A percentile compares a stretch with the other conserved stretches of the same genome.
Evolutionary conservation across 2,888 invertebrate species (phyloP).

Genomic region (Dolomedes plantarius): DNA sequence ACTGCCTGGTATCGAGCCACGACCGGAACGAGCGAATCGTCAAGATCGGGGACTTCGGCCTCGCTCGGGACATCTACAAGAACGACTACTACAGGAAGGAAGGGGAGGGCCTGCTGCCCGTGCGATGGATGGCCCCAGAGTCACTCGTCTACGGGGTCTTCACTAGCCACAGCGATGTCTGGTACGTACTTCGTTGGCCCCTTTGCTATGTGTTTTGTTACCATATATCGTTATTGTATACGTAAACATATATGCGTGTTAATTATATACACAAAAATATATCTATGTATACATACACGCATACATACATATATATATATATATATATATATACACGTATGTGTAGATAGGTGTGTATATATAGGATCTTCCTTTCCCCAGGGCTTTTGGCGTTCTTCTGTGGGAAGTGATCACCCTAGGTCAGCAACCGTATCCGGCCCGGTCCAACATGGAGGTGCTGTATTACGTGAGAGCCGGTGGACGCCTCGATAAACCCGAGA

Average conservation of each 20-base stretch:
- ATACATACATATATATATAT: no score
- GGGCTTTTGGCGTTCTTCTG: constrained; percentile 83
- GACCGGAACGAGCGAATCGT: constrained; percentile 82
- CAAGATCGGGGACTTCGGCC: constrained; percentile 98
- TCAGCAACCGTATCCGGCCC: constrained; percentile 96
- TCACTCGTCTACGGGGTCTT: constrained; percentile 96
- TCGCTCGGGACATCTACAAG: constrained; percentile 97
- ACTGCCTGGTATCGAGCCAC: constrained; percentile 86
- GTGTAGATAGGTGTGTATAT: no score
- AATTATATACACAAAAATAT: no score
- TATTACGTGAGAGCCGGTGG: constrained; percentile 93
- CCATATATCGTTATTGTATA: no score
- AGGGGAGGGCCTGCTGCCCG: constrained; percentile 90
- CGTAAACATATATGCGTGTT: no score
- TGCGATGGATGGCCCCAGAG: constrained; percentile 99
- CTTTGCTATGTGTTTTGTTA: no score
- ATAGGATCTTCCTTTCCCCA: constrained; percentile 73
- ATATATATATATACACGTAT: no score
- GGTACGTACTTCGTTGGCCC: no score
- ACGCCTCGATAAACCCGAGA: constrained; percentile 82
- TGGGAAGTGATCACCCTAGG: constrained; percentile 99
- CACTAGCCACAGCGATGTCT: constrained; percentile 96
- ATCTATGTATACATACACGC: no score
- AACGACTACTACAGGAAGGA: constrained; percentile 98
- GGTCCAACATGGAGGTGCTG: constrained; percentile 93